These are phyloP conservation scores for Trachemys scripta DNA, from an alignment of 2,113 vertebrate species.

Conservation along the genomic window DNA sequence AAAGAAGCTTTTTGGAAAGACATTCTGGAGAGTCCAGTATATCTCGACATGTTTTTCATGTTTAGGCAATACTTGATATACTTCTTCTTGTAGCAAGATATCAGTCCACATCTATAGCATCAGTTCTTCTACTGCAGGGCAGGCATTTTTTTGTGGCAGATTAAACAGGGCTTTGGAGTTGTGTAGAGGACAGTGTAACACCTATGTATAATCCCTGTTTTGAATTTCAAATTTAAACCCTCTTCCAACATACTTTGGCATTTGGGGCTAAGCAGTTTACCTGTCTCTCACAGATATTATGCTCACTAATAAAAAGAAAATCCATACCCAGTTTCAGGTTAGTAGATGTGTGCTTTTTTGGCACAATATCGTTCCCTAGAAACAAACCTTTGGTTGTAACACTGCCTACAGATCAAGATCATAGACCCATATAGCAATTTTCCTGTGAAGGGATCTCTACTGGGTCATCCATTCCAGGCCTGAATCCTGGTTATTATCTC, in stretches of 20 bases:
- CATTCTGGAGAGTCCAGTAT: background rate
- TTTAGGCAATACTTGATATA: background rate
- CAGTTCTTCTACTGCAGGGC: fast-evolving
- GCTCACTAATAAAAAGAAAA: background rate
- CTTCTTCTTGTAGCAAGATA: background rate
- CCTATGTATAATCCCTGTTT: fast-evolving
- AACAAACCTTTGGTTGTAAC: fast-evolving
- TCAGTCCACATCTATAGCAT: fast-evolving
- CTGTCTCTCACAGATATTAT: fast-evolving
- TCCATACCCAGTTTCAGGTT: background rate
- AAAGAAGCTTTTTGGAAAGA: background rate
- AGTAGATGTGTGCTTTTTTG: background rate
- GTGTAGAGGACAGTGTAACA: fast-evolving
- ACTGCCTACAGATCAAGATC: background rate
- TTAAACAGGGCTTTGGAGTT: background rate
- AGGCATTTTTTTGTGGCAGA: background rate
- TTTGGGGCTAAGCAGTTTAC: fast-evolving
- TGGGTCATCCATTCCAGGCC: fast-evolving
- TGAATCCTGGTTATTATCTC: background rate
- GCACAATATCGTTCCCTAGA: fast-evolving
- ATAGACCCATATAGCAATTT: background rate
- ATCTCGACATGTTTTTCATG: background rate
- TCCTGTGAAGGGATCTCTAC: fast-evolving
- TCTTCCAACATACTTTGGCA: fast-evolving
- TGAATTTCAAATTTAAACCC: fast-evolving